These are phyloP conservation scores for Saturnia japonica DNA, from an alignment of 2,888 invertebrate species.

Conservation along the genomic window DNA sequence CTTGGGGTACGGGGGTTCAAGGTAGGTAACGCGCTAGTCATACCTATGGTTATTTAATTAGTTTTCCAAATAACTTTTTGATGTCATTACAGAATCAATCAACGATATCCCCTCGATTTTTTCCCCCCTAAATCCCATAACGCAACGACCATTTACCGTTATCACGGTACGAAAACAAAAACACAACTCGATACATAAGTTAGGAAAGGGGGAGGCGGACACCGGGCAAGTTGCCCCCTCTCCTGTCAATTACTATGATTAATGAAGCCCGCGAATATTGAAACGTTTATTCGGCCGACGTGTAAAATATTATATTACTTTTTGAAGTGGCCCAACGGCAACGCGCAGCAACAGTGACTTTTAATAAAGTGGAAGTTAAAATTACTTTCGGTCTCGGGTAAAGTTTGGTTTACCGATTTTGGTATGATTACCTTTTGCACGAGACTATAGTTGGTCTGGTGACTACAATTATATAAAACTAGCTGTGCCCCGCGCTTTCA, in stretches of 20 bases:
- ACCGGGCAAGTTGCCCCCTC: conserved; percentile 37
- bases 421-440: too few relatives aligned
- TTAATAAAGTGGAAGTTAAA: conserved; percentile 56
- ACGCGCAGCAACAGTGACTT: conserved; percentile 51
- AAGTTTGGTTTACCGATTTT: background rate
- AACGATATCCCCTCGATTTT: background rate
- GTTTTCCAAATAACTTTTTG: background rate
- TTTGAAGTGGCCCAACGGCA: conserved; percentile 52
- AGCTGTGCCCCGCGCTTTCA: too few relatives aligned
- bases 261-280: conserved; percentile 78
- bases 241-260: conserved; percentile 80
- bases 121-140: conserved; percentile 3
- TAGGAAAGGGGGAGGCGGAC: conserved; percentile 16
- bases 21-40: too few relatives aligned
- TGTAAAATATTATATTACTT: conserved; percentile 75
- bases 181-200: conserved; percentile 30
- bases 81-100: conserved; percentile 8
- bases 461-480: too few relatives aligned
- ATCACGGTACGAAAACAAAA: conserved; percentile 28
- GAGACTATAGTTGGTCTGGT: too few relatives aligned
- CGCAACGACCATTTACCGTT: background rate
- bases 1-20: too few relatives aligned
- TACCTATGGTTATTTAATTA: too few relatives aligned
- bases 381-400: background rate
- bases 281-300: conserved; percentile 76